A percentile compares a stretch with the other conserved stretches of the same genome.
Evolutionary conservation across 2,888 invertebrate species (phyloP).

Genomic region (Bembecia ichneumoniformis): DNA sequence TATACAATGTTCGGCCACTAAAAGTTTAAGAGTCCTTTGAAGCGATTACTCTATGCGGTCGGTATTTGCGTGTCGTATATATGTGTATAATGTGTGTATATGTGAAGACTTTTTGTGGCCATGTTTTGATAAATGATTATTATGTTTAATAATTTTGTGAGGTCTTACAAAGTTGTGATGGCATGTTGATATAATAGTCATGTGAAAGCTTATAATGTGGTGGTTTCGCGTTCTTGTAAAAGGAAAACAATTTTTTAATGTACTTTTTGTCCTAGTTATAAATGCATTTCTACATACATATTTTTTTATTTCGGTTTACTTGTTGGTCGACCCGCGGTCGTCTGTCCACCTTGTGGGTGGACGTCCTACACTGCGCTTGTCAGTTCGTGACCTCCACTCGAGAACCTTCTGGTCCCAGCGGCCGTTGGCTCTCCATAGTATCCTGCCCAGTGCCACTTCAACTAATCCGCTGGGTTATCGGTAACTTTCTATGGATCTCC

Average conservation of each 20-base stretch:
- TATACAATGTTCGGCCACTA: slow-evolving; percentile 30
- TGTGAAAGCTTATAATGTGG: not conserved
- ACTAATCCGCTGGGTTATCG: no score
- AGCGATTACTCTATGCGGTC: no score
- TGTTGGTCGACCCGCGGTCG: no score
- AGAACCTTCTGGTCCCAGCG: no score
- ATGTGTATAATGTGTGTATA: slow-evolving; percentile 18
- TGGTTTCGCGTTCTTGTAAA: not conserved
- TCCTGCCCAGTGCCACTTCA: no score
- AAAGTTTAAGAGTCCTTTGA: slow-evolving; percentile 15
- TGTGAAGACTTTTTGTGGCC: slow-evolving; percentile 33
- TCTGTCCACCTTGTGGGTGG: no score
- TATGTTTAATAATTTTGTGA: slow-evolving; percentile 22
- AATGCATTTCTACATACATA: slow-evolving; percentile 60
- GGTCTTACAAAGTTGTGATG: slow-evolving; percentile 19
- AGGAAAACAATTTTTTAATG: slow-evolving; percentile 18
- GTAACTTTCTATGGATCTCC: no score
- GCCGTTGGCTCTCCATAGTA: no score
- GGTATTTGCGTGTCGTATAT: not conserved
- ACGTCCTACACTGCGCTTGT: no score
- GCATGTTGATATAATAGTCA: not conserved
- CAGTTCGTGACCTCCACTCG: no score
- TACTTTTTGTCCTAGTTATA: slow-evolving; percentile 66
- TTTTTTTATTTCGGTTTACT: slow-evolving; percentile 53
- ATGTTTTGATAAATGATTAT: slow-evolving; percentile 7